Evolutionary conservation across 1,140 invertebrate genomes (phyloP), one percentile per base, ranked within the genome.

Genomic region (Drosophila pseudoananassae): DNA sequence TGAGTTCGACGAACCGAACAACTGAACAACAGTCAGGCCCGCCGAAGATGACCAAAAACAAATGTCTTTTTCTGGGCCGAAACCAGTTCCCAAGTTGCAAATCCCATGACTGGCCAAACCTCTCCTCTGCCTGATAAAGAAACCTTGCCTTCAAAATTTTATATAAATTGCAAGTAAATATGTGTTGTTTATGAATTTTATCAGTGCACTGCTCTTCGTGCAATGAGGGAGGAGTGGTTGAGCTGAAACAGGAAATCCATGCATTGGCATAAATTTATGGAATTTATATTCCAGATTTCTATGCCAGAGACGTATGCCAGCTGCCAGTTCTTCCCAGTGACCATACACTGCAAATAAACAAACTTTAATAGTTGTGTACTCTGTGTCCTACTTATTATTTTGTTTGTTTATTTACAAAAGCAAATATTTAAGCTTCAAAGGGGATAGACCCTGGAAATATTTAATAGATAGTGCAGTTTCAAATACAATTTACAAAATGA

Each of bases 11-110:
- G 63, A 76, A 78, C 78, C 15, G 6, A 9, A 9, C 29, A 31
- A 31, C 6, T 33, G 8, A 10, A n/a, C 9, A 51, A 45, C 36
- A 74, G 71, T 64, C 57, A 63, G 57, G 56, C 73, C 45, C 59
- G 58, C 50, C 52, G 51, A 64, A 59, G 61, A 73, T 84, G 80
- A 59, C 77, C 82, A 84, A 80, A 36, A 84, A 85, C 76, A 60
- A 72, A 60, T 53, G 38, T 45, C 53, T 74, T 46, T 46, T 64
- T 23, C 63, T 69, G 65, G 65, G 65, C 65, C 5, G 17, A 69
- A 69, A 69, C 63, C 65, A 56, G 65, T 69, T 69, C 43, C 5
- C 8, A 40, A 66, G 57, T 66, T 17, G 63, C 63, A 63, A 66
- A 66, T 66, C 63, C 65, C 9, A 69, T 56, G 65, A 69, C 63